Conservation (phyloP, 2,888 invertebrate genomes). For the Lasius platythorax region DNA sequence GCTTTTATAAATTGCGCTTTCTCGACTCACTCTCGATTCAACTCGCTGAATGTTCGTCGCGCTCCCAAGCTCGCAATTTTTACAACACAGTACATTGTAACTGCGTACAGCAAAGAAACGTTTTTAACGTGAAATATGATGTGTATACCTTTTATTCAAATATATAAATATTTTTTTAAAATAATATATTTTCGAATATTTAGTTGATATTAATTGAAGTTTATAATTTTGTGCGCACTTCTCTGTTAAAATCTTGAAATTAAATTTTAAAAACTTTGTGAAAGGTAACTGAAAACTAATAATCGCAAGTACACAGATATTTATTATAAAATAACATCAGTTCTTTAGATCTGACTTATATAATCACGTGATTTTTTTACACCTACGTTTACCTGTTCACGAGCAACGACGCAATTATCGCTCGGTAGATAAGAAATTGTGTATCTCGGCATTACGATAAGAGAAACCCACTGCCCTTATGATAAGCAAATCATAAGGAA, state of each 20-base stretch:
- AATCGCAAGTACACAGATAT: neutral
- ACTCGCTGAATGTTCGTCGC: constrained; percentile 32
- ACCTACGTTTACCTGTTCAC: constrained; percentile 35
- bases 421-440: constrained; percentile 51
- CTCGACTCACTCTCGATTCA: constrained; percentile 51
- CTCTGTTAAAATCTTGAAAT: neutral
- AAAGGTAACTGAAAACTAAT: neutral
- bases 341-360: neutral
- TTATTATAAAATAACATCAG: neutral
- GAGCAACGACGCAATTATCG: constrained; percentile 56
- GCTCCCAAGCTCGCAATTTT: constrained; percentile 47
- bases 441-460: constrained; percentile 56
- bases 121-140: neutral
- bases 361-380: constrained; percentile 7
- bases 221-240: neutral
- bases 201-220: neutral
- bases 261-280: neutral
- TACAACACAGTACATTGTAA: constrained; percentile 13
- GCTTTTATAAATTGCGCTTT: constrained; percentile 47
- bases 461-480: constrained; percentile 32
- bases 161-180: neutral
- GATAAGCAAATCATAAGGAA: constrained; percentile 56
- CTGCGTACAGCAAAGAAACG: neutral
- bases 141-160: neutral
- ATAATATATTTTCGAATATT: neutral